Evolutionary conservation across 2,797 vertebrate genomes (phyloP), one percentile per base, ranked within the genome.

Genomic region (Aldrovandia affinis): DNA sequence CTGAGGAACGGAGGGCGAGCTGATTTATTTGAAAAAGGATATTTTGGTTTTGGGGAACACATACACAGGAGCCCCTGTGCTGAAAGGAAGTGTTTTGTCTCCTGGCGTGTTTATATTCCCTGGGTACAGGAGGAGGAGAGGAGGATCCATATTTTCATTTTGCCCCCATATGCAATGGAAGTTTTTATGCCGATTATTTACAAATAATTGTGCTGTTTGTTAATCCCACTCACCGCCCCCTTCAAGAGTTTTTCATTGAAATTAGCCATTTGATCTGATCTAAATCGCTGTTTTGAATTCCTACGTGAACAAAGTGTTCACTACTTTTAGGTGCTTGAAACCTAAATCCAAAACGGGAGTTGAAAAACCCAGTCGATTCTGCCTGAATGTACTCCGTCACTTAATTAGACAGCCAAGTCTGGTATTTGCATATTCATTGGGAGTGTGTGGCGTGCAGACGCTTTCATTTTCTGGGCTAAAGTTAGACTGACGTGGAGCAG

Each of bases 11-110:
- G 81, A 89, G 89, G 87, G 90, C 90, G 91, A 89, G 88, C 91
- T 90, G 89, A 92, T 94, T n/a, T 94, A 93, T 93, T 90, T 93
- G 89, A 90, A 88, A 89, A 80, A 89, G 92, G 92, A 93, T 93
- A 92, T 94, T 93, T 92, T 92, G 83, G 88, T 89, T 91, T 85
- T 87, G 90, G 90, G 88, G 89, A 93, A 91, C 88, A 89, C 90
- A 93, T 93, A 93, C 90, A 93, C 87, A 89, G 87, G 88, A 88
- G 86, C 59, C 77, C 87, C 80, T 84, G 78, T 7, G 85, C 89
- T 91, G 90, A 91, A 93, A 93, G 91, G 89, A 93, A 92, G 91
- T 86, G 44, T 55, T 3, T 88, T 91, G 87, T 57, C 68, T 86
- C 86, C 86, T 82, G 83, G 81, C 92, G 89, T 93, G 91, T 94